Percentiles rank a stretch among this genome's conserved stretches.
These are phyloP conservation scores for Diabrotica undecimpunctata DNA, from an alignment of 1,140 invertebrate genomes.

Conservation along the genomic window DNA sequence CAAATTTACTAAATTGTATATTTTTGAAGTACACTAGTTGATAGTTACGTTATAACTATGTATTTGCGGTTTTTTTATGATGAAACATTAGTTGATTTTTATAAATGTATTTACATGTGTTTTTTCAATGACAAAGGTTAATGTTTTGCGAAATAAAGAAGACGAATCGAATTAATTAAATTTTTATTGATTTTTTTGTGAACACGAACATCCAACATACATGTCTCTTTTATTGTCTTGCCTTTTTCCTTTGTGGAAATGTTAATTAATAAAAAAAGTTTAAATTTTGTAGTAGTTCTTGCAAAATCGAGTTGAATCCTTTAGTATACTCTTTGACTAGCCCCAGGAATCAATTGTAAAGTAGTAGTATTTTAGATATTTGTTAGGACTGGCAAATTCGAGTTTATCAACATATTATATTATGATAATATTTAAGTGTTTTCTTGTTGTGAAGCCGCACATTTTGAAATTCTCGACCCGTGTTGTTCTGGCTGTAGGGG, in stretches of 20 bases:
- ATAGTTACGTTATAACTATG: no score
- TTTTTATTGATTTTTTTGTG: no score
- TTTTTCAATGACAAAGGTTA: no score
- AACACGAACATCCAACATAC: no score
- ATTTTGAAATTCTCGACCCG: slow-evolving; percentile 25
- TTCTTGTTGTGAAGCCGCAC: slow-evolving; percentile 43
- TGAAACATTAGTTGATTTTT: no score
- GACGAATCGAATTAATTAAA: no score
- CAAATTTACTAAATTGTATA: no score
- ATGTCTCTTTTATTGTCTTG: no score
- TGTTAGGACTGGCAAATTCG: slow-evolving; percentile 41
- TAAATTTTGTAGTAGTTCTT: neutral
- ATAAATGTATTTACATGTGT: no score
- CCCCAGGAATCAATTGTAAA: slow-evolving; percentile 16
- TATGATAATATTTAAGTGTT: slow-evolving; percentile 40
- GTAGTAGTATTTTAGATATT: slow-evolving; percentile 33
- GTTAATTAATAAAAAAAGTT: neutral
- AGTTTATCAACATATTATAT: slow-evolving; percentile 38
- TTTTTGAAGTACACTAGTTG: no score
- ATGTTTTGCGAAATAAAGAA: no score
- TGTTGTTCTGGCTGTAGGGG: slow-evolving; percentile 34
- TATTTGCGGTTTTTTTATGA: no score
- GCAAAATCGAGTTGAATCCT: neutral
- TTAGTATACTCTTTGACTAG: slow-evolving; percentile 12
- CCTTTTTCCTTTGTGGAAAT: neutral